Percentiles rank a stretch among this genome's conserved stretches.
These are phyloP conservation scores for Mesorhabditis belari DNA, from an alignment of 2,888 invertebrate species.

Conservation along the genomic window DNA sequence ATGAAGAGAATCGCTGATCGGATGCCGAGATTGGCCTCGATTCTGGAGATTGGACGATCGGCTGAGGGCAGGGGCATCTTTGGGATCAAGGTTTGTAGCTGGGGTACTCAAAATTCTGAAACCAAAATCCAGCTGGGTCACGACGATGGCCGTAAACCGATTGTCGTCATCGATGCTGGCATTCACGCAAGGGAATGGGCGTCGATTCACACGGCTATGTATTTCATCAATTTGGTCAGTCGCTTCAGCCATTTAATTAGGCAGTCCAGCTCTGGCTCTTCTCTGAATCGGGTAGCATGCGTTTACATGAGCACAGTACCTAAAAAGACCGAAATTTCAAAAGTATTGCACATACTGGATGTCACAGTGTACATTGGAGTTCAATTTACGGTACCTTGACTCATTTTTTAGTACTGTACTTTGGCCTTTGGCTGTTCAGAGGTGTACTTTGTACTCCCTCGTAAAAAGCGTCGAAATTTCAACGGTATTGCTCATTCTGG, in stretches of 20 bases:
- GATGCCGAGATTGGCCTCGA: constrained; percentile 28
- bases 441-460: no score
- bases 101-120: no score
- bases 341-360: no score
- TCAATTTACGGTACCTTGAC: no score
- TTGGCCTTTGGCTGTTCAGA: no score
- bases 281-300: background rate
- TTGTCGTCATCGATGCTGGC: constrained; percentile 48
- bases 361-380: no score
- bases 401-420: no score
- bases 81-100: constrained; percentile 37
- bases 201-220: constrained; percentile 45
- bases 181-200: constrained; percentile 49
- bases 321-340: no score
- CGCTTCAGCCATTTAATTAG: constrained; percentile 1
- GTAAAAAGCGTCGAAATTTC: no score
- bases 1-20: constrained; percentile 36
- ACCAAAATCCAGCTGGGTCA: constrained; percentile 31
- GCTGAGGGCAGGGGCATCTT: constrained; percentile 43
- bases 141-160: constrained; percentile 36
- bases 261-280: background rate
- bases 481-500: no score
- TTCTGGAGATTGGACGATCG: constrained; percentile 41
- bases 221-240: constrained; percentile 44
- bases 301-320: no score